Conservation (phyloP, 2,888 invertebrate genomes). For the Amphipoea lucens region DNA sequence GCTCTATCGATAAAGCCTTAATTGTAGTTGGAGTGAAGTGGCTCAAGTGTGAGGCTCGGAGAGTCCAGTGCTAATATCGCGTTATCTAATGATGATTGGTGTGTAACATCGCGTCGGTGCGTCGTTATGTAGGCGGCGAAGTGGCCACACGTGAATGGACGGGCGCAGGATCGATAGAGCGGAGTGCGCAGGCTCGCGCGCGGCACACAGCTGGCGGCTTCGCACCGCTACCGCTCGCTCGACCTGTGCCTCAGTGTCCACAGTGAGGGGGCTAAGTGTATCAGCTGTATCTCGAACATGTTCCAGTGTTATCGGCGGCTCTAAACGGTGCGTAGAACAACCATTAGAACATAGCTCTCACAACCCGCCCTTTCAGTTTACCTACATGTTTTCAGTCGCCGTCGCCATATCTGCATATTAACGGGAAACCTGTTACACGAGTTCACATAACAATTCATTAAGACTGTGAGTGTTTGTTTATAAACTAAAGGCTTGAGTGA, state of each 20-base stretch:
- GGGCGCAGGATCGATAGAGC: conserved; percentile 85
- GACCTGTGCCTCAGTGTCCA: conserved; percentile 79
- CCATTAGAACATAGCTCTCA: conserved; percentile 33
- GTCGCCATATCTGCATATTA: conserved; percentile 75
- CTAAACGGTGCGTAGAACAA: conserved; percentile 84
- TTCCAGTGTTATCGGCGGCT: conserved; percentile 78
- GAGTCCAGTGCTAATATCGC: conserved; percentile 82
- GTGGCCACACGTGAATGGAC: conserved; percentile 86
- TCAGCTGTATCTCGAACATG: conserved; percentile 79
- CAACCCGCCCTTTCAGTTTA: conserved; percentile 24
- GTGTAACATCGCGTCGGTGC: conserved; percentile 81
- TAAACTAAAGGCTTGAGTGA: conserved; percentile 65
- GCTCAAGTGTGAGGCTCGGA: conserved; percentile 78
- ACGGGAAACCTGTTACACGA: conserved; percentile 84
- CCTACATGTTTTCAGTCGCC: conserved; percentile 33
- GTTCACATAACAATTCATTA: conserved; percentile 75
- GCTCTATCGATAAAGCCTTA: conserved; percentile 67
- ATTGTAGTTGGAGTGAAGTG: conserved; percentile 79
- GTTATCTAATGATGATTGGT: conserved; percentile 88
- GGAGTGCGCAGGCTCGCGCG: conserved; percentile 84
- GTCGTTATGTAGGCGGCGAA: conserved; percentile 86
- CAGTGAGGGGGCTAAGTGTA: conserved; percentile 79
- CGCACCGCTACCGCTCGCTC: conserved; percentile 76
- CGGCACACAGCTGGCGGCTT: conserved; percentile 83
- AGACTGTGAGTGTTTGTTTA: conserved; percentile 81